Base-by-base conservation (phyloP, 2,113 vertebrate genomes). In the Chunga burmeisteri region DNA sequence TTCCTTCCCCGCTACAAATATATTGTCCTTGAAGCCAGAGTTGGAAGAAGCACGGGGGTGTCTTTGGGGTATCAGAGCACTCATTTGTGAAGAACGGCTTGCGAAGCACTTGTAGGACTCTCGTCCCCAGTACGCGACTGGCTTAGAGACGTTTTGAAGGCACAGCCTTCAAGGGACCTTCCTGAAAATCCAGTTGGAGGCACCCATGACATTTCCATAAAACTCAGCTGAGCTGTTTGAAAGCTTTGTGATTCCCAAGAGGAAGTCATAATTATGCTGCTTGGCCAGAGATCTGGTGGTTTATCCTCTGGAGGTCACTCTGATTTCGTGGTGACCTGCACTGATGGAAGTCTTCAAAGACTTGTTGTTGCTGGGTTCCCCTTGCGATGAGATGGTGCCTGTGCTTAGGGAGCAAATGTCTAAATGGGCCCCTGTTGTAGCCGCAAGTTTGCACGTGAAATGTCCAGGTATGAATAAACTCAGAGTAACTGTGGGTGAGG, bases 1-100 rank as follows among this genome's bases (percentile, higher is more conserved):
- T 58, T 50, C 61, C 26, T 86, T 46, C 15, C 12, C 46, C 2
- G 0, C 52, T 55, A 19, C 0, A 0, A 68, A 23, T 56, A 10
- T 6, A 4, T 81, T 61, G 26, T 63, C 47, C 44, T 38, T 1
- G 3, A 68, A 70, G 74, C 14, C 25, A 16, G 32, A 40, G 20
- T 7, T 58, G 46, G 59, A 90, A 40, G 56, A 56, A 40, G 61
- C 16, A 5, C 0, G 0, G 10, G 10, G 4, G 8, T 27, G 29
- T 53, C 42, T 62, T 50, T 14, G 3, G 8, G 20, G n/a, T 34
- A 12, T 25, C 36, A 4, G 61, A 70, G 59, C 29, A 20, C 66
- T 56, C 11, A 0, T 53, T 46, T 80, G 73, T 25, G 32, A 42
- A 47, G 62, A 44, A 11, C 61, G 88, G 38, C 42, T 70, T 62